Evolutionary conservation across 2,888 invertebrate species (phyloP).

Genomic region (Polymixis lichenea): DNA sequence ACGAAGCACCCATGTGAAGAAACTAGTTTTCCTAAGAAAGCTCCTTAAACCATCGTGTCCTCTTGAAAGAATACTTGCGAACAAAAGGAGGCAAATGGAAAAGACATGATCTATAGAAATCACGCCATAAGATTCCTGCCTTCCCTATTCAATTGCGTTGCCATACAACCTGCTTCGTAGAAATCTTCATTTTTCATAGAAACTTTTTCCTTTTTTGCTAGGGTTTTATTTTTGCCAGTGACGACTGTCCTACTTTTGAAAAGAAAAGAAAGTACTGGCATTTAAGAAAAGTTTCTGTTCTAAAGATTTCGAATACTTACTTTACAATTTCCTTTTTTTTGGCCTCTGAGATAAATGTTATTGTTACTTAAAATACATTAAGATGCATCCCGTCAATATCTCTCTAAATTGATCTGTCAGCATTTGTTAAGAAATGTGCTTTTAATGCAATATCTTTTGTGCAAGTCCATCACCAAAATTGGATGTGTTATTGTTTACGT

Average conservation of each 20-base stretch:
- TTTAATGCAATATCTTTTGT: conserved; percentile 28
- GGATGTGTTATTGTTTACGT: conserved; percentile 19
- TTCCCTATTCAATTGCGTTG: not conserved
- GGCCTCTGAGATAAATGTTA: not conserved
- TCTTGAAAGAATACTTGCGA: conserved; percentile 10
- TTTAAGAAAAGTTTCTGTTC: not conserved
- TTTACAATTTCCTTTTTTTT: too few relatives aligned
- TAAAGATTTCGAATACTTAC: not conserved
- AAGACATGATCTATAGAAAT: conserved; percentile 7
- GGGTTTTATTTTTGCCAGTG: not conserved
- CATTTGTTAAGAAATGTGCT: conserved; percentile 15
- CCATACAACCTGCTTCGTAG: not conserved
- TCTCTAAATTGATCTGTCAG: conserved; percentile 26
- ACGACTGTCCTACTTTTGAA: conserved; percentile 6
- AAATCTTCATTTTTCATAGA: conserved; percentile 7
- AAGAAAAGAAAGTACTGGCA: not conserved
- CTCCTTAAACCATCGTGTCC: not conserved
- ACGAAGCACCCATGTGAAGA: too few relatives aligned
- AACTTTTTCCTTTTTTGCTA: conserved; percentile 4
- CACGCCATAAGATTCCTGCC: not conserved
- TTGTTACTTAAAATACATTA: conserved; percentile 23
- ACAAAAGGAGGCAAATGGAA: not conserved
- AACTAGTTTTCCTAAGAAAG: not conserved
- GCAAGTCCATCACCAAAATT: not conserved
- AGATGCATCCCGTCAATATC: conserved; percentile 13